Base-by-base conservation (phyloP, 2,888 invertebrate genomes). In the Amitus sp. region DNA sequence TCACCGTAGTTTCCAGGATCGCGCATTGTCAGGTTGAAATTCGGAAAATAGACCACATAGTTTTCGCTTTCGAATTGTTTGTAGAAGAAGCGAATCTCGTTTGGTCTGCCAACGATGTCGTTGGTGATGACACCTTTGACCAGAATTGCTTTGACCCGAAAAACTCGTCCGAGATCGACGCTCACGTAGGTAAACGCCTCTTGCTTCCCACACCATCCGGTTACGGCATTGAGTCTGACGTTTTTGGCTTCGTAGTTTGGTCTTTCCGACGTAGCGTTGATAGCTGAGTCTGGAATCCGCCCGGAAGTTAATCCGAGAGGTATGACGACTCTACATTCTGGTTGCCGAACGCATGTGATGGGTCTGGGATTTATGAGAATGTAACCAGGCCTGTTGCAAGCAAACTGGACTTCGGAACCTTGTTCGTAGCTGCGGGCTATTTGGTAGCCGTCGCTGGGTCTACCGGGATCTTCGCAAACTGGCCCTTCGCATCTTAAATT, bases 1-100 rank as follows among this genome's bases (percentile, higher is more conserved):
- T 96, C 96, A 51, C 97, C 97, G 77, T 96, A 98, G 82, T 97
- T 94, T 73, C 95, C 95, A n/a, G 96, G 95, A 80, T 96, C 95
- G 71, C 95, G 86, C 90, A 95, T 95, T 0, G 96, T 96, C 43
- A 96, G 83, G 81, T 96, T 96, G 80, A 96, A 96, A 78, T 97
- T 97, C 45, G 97, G 96, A 86, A 96, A 97, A 77, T 97, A 97
- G 0, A 97, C 96, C 2, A 97, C 96, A 77, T 96, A 97, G 78
- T 96, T 96, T 77, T 96, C 96, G 72, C 87, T 90, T 82, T 95
- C 96, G 17, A 94, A 89, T 84, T 95, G 94, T 82, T 98, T 98
- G 82, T 97, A 97, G 86, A 98, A 98, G 84, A 98, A 95, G 68
- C 97, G 87, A 62, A 98, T 95, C 85, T 97, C 96, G 0, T 96